Evolutionary conservation across 2,888 invertebrate genomes (phyloP).

Genomic region (Trissonchulus latispiculum): DNA sequence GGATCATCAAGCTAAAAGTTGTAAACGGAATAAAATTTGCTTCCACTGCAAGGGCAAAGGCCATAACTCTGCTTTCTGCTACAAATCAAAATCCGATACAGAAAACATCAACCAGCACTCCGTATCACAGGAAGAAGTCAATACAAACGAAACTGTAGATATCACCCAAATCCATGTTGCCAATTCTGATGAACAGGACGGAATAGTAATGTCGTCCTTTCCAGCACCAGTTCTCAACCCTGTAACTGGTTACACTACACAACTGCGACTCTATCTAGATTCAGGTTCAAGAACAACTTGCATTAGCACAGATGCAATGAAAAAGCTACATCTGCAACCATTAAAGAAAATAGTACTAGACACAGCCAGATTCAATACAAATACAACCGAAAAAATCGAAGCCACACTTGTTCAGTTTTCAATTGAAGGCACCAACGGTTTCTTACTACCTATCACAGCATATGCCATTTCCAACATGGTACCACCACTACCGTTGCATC

Average conservation of each 20-base stretch:
- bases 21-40: not conserved
- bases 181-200: not conserved
- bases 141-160: not conserved
- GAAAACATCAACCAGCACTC: not conserved
- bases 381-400: not conserved
- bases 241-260: not conserved
- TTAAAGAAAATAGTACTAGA: not conserved
- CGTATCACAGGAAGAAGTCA: not conserved
- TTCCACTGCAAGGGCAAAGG: slow-evolving; percentile 11
- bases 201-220: not conserved
- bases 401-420: not conserved
- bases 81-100: not conserved
- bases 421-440: not conserved
- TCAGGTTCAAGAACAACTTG: not conserved
- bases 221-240: not conserved
- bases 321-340: not conserved
- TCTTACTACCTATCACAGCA: not conserved
- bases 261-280: not conserved
- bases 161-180: not conserved
- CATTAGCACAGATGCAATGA: not conserved
- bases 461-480: not conserved
- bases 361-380: not conserved
- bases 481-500: not conserved
- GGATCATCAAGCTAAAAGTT: not conserved
- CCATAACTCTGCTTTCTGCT: not conserved